Percentiles rank a stretch among this genome's conserved stretches.
Conservation (phyloP, 2,113 vertebrate genomes). For the Pholis gunnellus region DNA sequence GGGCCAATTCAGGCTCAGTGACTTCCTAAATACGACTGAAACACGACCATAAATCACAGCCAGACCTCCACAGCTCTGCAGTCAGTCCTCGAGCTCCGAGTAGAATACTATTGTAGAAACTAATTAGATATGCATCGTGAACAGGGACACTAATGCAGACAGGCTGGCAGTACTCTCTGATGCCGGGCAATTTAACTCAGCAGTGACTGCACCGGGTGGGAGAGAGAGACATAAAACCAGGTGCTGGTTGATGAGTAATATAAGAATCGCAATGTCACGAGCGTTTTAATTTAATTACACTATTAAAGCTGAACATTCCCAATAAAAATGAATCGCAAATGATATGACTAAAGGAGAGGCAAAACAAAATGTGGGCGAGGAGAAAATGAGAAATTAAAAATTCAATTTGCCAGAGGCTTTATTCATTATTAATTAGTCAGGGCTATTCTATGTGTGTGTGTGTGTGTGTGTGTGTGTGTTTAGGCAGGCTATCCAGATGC, state of each 20-base stretch:
- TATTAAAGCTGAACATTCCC: conserved; percentile 51
- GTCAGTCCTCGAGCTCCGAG: conserved; percentile 33
- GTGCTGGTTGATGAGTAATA: conserved; percentile 35
- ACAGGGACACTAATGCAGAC: conserved; percentile 50
- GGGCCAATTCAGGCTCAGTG: conserved; percentile 25
- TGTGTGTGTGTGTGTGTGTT: conserved; percentile 33
- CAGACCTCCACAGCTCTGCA: conserved; percentile 44
- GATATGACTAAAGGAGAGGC: conserved; percentile 57
- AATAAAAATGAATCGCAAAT: conserved; percentile 63
- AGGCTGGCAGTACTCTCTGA: conserved; percentile 45
- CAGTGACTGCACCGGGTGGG: conserved; percentile 52
- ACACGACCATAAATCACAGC: conserved; percentile 64
- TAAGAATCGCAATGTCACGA: conserved; percentile 27
- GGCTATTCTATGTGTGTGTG: conserved; percentile 38
- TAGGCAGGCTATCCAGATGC: conserved; percentile 33
- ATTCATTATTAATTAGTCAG: conserved; percentile 82
- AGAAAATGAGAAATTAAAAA: conserved; percentile 76
- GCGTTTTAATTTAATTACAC: conserved; percentile 60
- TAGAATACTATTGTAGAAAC: conserved; percentile 65
- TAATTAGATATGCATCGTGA: conserved; percentile 70
- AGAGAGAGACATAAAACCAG: conserved; percentile 57
- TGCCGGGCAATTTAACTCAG: conserved; percentile 59
- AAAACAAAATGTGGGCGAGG: conserved; percentile 59
- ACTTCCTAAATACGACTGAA: conserved; percentile 43
- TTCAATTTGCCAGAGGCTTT: conserved; percentile 79